Base-by-base conservation (phyloP, 2,113 vertebrate species). In the Rissa tridactyla region DNA sequence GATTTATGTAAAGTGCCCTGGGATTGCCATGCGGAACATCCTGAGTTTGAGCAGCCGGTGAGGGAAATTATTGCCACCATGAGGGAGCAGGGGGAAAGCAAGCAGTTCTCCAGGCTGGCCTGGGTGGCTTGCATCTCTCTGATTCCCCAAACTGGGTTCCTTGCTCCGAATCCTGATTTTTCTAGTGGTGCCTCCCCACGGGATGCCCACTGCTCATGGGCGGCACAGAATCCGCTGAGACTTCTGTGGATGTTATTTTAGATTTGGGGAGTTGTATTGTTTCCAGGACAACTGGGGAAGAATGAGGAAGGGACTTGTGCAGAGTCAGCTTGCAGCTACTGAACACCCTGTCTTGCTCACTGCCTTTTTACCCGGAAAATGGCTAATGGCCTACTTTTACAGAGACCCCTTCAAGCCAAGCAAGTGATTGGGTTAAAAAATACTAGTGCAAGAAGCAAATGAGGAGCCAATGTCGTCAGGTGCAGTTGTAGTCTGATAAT, bases 281-380 rank as follows among this genome's bases (percentile, higher is more conserved):
- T 96, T 92, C 77, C 68, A 79, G 73, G 86, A 94, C 70, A 82
- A 57, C 89, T 87, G 34, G 18, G 26, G 44, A 75, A 90, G 40
- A 95, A 79, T 49, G 44, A 76, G 84, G 42, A 94, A 92, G 52
- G 55, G 29, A 68, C 65, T 84, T 82, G 36, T 76, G 86, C 65
- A 2, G 26, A 89, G 38, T 96, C 47, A 95, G 47, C 77, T 60
- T 71, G 21, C 52, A 79, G 42, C 77, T 85, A 18, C 44, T 68
- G 32, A 93, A 30, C 29, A 38, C 10, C 9, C n/a, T 60, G 40
- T 8, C 38, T 84, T 62, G 38, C 65, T 86, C 0, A 1, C 38
- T 78, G 32, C 23, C 5, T 89, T 96, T 75, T 87, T 12, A 47
- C 11, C 20, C 65, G 70, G 27, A 72, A 84, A 52, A 68, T 44